A percentile compares a stretch with the other conserved stretches of the same genome.
Conservation (phyloP, 2,113 vertebrate genomes). For the Anarhynchus alexandrinus region DNA sequence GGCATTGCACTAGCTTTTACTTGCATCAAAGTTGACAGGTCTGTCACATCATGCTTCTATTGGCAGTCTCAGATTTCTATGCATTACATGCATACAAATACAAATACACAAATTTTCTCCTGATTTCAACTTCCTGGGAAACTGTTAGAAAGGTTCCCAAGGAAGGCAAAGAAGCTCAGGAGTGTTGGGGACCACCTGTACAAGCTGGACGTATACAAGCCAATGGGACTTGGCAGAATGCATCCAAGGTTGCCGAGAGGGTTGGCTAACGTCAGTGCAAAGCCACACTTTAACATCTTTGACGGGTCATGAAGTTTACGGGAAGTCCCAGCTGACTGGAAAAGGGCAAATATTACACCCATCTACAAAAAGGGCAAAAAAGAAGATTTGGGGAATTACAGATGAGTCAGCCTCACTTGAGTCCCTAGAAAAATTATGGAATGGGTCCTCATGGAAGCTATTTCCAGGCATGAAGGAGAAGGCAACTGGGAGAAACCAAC, state of each 20-base stretch:
- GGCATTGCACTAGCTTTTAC: rapidly evolving
- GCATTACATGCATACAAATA: neutral
- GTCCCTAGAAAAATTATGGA: neutral
- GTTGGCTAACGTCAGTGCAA: neutral
- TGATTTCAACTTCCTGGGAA: neutral
- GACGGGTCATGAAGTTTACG: neutral
- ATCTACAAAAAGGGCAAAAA: neutral
- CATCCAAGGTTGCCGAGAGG: neutral
- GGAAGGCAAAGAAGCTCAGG: neutral
- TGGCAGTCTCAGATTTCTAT: neutral
- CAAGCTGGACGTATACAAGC: neutral
- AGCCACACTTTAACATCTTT: neutral
- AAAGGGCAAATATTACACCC: constrained; percentile 7
- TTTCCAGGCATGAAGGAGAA: neutral
- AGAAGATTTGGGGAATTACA: neutral
- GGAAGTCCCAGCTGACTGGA: constrained; percentile 5
- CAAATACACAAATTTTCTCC: neutral
- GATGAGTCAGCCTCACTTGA: constrained; percentile 11
- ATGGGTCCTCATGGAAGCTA: neutral
- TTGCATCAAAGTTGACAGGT: neutral
- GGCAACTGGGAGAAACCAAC: neutral
- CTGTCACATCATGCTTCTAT: neutral
- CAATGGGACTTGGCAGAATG: neutral
- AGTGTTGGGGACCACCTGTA: neutral
- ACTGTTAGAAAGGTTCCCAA: neutral